Evolutionary conservation across 2,113 vertebrate species (phyloP), one percentile per base, ranked within the genome.

Genomic region (Amphiprion percula): DNA sequence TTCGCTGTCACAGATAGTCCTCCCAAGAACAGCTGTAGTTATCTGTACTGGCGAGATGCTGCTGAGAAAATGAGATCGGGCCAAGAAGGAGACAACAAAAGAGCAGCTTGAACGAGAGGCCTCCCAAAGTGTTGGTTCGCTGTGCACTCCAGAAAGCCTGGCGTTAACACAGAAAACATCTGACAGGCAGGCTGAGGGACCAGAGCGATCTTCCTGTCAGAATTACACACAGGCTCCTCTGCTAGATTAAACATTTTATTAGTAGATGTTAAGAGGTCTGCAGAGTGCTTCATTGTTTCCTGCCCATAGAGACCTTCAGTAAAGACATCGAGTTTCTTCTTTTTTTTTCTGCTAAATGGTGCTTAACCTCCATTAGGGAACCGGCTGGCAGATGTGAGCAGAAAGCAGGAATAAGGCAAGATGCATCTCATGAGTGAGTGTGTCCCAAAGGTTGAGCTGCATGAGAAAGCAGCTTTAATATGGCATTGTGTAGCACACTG

Each of bases 331-430:
- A 74, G 33, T 77, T 75, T 41, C 5, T 59, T 72, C 46, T 64
- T 58, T 78, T 61, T 79, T 76, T 56, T 77, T 68, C 39, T 53
- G 74, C 53, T 87, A 77, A 88, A 86, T 59, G 50, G 39, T 70
- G 72, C 64, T 86, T 68, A 85, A 80, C 68, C 53, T 55, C 79
- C 58, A 68, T 68, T 39, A 61, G 66, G 39, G 74, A 80, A 61
- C 56, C 63, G 28, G 28, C 64, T 66, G 44, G 53, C 46, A 66
- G 53, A 47, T 84, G 79, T 61, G 76, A 85, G 41, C 50, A 84
- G 72, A 62, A 50, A 77, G 79, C 59, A 54, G 50, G 63, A 56
- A 58, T 12, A 24, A 75, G 70, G 74, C 56, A 10, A n/a, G 19
- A 77, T 53, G 67, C 60, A 67, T 62, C 72, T 78, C 44, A 75